These are phyloP conservation scores for Trachythela sp. DNA, from an alignment of 64 coral and sea anemone genomes.

Conservation along the genomic window DNA sequence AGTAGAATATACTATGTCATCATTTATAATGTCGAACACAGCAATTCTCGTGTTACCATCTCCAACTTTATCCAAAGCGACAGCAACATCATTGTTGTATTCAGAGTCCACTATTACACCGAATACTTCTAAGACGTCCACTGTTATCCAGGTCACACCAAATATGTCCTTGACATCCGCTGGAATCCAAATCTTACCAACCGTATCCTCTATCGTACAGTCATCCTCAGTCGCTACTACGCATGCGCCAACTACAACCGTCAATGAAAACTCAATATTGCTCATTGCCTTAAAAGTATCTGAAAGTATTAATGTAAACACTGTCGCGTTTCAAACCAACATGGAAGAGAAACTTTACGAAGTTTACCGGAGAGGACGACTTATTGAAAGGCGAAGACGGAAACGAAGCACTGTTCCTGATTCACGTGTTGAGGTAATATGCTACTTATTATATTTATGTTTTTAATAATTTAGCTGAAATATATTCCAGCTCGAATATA, in stretches of 20 bases:
- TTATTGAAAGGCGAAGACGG: not conserved
- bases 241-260: not conserved
- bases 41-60: not conserved
- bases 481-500: not conserved
- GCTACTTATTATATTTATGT: no score
- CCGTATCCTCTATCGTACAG: not conserved
- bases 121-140: not conserved
- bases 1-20: not conserved
- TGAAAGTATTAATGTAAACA: not conserved
- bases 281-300: not conserved
- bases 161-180: not conserved
- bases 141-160: not conserved
- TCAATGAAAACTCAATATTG: not conserved
- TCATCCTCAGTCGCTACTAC: not conserved
- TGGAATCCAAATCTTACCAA: not conserved
- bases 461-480: not conserved
- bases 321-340: not conserved
- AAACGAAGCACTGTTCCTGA: not conserved
- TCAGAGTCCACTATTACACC: not conserved
- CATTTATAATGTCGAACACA: not conserved
- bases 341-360: not conserved
- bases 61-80: not conserved
- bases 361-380: not conserved
- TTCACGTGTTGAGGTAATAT: not conserved
- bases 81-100: not conserved